Percentiles rank a stretch among this genome's conserved stretches.
Conservation (phyloP, 1,140 invertebrate genomes). For the Aporrectodea caliginosa region DNA sequence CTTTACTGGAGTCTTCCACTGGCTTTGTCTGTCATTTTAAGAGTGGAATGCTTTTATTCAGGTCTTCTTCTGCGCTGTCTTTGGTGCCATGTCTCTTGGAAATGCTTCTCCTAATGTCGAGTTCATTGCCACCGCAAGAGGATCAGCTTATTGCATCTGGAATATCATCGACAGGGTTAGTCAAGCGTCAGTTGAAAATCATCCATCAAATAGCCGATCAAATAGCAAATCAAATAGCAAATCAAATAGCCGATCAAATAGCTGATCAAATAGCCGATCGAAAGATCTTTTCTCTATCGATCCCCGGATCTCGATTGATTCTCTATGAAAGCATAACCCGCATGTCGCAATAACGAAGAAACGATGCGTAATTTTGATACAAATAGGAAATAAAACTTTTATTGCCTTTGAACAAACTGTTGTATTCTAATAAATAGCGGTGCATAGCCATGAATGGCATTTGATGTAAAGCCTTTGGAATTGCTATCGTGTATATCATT, state of each 20-base stretch:
- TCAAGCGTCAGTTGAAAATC: conserved; percentile 60
- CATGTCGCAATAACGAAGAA: background rate
- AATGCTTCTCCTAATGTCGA: conserved; percentile 77
- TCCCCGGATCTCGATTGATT: too few species aligned
- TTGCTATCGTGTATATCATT: background rate
- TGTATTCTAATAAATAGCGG: background rate
- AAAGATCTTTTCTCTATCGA: too few species aligned
- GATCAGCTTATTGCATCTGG: conserved; percentile 38
- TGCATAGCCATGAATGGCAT: background rate
- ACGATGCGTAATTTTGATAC: background rate
- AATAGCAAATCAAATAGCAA: too few species aligned
- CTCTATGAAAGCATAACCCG: too few species aligned
- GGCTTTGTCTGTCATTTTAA: too few species aligned
- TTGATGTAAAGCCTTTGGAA: background rate
- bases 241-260: too few species aligned
- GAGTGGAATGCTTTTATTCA: too few species aligned
- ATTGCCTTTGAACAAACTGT: background rate
- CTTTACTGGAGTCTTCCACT: background rate
- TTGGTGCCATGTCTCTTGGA: conserved; percentile 77
- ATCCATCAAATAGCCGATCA: too few species aligned
- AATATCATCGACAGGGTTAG: conserved; percentile 56
- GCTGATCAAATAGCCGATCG: too few species aligned
- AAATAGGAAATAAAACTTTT: too few species aligned
- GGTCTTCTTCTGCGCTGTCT: conserved; percentile 64
- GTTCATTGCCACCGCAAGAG: conserved; percentile 39